A percentile compares a stretch with the other conserved stretches of the same genome.
Evolutionary conservation across 2,888 invertebrate species (phyloP).

Genomic region (Eupithecia dodoneata): DNA sequence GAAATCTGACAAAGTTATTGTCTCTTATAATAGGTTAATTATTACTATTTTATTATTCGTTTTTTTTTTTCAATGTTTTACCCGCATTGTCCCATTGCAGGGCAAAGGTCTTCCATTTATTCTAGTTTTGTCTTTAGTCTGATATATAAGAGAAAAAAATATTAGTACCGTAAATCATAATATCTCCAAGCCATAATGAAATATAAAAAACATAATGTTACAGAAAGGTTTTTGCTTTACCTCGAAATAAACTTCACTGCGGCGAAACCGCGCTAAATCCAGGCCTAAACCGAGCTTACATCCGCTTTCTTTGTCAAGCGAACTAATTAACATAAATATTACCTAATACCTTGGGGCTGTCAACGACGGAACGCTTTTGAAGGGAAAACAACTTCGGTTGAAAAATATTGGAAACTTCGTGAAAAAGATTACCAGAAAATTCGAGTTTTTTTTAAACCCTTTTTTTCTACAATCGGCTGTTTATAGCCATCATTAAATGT

Average conservation of each 20-base stretch:
- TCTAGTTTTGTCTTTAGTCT: neutral
- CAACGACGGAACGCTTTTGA: constrained; percentile 12
- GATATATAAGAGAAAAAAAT: neutral
- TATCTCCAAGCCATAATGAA: neutral
- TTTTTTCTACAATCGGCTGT: too few species aligned
- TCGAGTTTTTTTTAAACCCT: too few species aligned
- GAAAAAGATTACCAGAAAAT: neutral
- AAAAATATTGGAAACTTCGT: neutral
- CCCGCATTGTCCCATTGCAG: neutral
- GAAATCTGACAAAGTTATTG: too few species aligned
- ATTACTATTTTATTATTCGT: too few species aligned
- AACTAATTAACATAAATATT: constrained; percentile 35
- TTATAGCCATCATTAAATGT: too few species aligned
- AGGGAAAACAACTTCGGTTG: neutral
- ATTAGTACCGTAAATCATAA: neutral
- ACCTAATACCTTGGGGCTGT: constrained; percentile 12
- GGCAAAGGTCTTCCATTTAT: neutral
- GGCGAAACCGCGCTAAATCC: constrained; percentile 17
- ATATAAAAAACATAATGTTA: neutral
- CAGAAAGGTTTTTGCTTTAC: constrained; percentile 5
- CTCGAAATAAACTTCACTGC: constrained; percentile 10
- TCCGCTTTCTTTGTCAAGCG: constrained; percentile 28
- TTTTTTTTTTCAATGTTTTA: too few species aligned
- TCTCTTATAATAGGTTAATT: too few species aligned
- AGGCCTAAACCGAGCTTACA: constrained; percentile 15